A percentile compares a stretch with the other conserved stretches of the same genome.
Evolutionary conservation across 2,888 invertebrate genomes (phyloP).

Genomic region (Tenthredo notha): DNA sequence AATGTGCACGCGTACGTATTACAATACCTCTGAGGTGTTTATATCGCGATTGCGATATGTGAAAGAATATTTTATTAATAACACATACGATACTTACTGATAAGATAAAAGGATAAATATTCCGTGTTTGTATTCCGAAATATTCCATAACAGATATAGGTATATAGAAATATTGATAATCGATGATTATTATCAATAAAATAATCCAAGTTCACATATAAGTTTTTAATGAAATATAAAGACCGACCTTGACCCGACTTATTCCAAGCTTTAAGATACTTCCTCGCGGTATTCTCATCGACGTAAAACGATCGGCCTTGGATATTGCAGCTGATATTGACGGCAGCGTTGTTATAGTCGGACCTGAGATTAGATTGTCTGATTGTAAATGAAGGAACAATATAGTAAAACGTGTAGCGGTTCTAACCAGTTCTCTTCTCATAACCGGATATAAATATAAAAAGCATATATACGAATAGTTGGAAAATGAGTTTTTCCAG

Average conservation of each 20-base stretch:
- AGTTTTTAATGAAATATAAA: not conserved
- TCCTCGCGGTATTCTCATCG: not conserved
- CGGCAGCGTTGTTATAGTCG: not conserved
- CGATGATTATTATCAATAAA: not conserved
- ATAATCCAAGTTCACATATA: not conserved
- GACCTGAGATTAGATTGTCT: not conserved
- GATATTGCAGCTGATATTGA: conserved; percentile 13
- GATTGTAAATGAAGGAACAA: not conserved
- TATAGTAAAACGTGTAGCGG: not conserved
- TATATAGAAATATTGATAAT: not conserved
- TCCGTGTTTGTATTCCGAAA: not conserved
- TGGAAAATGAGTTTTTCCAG: not conserved
- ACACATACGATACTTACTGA: not conserved
- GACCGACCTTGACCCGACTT: not conserved
- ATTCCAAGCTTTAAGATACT: not conserved
- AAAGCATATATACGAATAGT: not conserved
- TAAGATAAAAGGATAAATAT: not conserved
- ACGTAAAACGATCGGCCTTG: conserved; percentile 16
- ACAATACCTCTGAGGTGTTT: not conserved
- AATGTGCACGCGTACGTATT: not conserved
- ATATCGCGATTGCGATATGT: not conserved
- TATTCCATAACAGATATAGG: not conserved
- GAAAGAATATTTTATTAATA: not conserved
- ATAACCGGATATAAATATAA: not conserved
- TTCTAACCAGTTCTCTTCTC: not conserved